phyloP scores from a whole-genome alignment of 2,888 invertebrate species.

The Parnassius glacialis region DNA sequence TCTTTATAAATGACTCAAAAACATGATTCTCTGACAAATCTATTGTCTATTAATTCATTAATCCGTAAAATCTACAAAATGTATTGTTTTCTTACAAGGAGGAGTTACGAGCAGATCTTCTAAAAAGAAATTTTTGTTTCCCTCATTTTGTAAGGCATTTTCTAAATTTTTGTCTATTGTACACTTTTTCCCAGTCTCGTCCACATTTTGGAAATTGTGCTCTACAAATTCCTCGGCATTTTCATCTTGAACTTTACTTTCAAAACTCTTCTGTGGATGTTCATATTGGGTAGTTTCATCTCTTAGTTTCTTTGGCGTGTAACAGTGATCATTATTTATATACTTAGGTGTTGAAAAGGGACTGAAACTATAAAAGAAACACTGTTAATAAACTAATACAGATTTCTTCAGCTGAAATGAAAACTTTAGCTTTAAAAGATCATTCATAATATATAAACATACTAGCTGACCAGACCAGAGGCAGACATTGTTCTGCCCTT shows the following conservation, averaged over 20 bases:
- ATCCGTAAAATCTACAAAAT: neutral
- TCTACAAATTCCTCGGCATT: neutral
- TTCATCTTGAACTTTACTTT: slow-evolving; percentile 1
- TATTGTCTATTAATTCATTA: too few relatives aligned
- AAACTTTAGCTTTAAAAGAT: too few relatives aligned
- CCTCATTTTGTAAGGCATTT: slow-evolving; percentile 51
- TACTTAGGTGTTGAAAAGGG: slow-evolving; percentile 59
- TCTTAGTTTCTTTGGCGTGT: slow-evolving; percentile 44
- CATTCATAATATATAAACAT: too few relatives aligned
- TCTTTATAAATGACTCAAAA: too few relatives aligned
- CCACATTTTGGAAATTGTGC: slow-evolving; percentile 22
- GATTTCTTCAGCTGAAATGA: too few relatives aligned
- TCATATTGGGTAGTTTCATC: slow-evolving; percentile 17
- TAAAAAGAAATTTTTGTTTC: slow-evolving; percentile 46
- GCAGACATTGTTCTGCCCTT: too few relatives aligned
- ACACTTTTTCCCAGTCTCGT: slow-evolving; percentile 35
- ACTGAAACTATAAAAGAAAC: slow-evolving; percentile 51
- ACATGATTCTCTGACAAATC: too few relatives aligned
- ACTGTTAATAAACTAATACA: neutral
- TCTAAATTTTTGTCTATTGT: slow-evolving; percentile 60
- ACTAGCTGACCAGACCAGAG: too few relatives aligned
- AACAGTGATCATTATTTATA: slow-evolving; percentile 45
- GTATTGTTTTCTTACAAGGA: slow-evolving; percentile 41
- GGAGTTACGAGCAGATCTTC: slow-evolving; percentile 59
- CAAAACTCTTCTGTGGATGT: slow-evolving; percentile 1